phyloP scores from a whole-genome alignment of 2,888 invertebrate species.

The Coelogynopora nodosa region DNA sequence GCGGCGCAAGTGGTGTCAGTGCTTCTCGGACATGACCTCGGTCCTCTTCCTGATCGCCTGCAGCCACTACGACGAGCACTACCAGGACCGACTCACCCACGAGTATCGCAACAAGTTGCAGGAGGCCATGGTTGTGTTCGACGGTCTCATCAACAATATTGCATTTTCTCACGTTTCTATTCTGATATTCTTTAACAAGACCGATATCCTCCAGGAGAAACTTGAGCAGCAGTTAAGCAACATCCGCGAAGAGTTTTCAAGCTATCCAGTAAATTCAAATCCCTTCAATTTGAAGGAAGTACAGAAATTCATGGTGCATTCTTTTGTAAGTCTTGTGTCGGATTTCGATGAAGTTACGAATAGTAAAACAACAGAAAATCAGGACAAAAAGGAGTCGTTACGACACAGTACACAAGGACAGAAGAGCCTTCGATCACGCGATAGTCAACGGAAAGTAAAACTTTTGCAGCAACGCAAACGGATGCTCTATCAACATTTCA shows the following conservation, averaged over 20 bases:
- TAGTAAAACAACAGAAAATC: too few relatives aligned
- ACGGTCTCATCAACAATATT: slow-evolving; percentile 38
- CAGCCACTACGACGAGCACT: slow-evolving; percentile 43
- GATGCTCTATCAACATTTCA: slow-evolving; percentile 39
- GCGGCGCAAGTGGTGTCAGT: slow-evolving; percentile 43
- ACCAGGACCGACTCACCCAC: slow-evolving; percentile 34
- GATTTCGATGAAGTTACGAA: neutral
- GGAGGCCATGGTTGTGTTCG: slow-evolving; percentile 40
- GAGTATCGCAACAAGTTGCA: slow-evolving; percentile 40
- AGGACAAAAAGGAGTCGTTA: neutral
- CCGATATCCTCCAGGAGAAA: slow-evolving; percentile 33
- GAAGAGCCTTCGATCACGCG: neutral
- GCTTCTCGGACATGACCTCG: slow-evolving; percentile 41
- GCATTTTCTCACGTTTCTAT: slow-evolving; percentile 37
- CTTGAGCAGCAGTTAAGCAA: neutral
- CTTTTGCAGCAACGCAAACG: too few relatives aligned
- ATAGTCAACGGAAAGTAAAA: neutral
- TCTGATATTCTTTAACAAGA: slow-evolving; percentile 43
- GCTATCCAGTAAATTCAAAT: slow-evolving; percentile 11
- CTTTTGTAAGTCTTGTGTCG: slow-evolving; percentile 32
- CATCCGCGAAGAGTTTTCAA: slow-evolving; percentile 24
- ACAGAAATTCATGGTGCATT: slow-evolving; percentile 38
- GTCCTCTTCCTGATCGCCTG: slow-evolving; percentile 44
- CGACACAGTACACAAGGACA: neutral
- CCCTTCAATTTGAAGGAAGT: slow-evolving; percentile 26